Percentiles rank a stretch among this genome's conserved stretches.
These are phyloP conservation scores for Vireo altiloquus DNA, from an alignment of 2,113 vertebrate genomes.

Conservation along the genomic window DNA sequence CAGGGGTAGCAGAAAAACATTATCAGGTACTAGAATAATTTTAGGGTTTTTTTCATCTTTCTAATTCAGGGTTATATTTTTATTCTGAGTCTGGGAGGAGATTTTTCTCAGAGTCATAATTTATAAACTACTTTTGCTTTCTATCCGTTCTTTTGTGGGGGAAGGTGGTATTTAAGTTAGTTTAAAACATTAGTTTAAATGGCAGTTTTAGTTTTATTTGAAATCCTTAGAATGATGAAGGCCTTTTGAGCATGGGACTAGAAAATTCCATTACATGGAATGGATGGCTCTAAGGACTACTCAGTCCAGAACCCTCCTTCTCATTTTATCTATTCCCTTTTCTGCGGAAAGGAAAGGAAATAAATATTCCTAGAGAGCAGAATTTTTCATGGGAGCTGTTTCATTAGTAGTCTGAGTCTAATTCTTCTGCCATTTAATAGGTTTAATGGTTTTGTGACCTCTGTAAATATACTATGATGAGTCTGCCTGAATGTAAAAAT, in stretches of 20 bases:
- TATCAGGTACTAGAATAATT: neutral
- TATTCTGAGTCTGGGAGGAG: neutral
- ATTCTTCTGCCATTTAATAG: neutral
- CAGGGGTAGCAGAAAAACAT: neutral
- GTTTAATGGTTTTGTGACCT: neutral
- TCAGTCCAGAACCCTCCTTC: neutral
- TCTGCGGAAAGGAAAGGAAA: neutral
- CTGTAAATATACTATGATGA: neutral
- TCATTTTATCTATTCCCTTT: neutral
- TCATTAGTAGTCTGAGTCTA: neutral
- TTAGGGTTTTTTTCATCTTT: neutral
- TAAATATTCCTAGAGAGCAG: neutral
- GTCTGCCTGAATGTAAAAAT: neutral
- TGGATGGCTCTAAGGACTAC: neutral
- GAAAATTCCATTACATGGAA: neutral
- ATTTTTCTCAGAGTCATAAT: neutral
- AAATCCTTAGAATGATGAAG: fast-evolving
- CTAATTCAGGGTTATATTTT: neutral
- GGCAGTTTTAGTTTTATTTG: neutral
- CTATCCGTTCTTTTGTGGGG: neutral
- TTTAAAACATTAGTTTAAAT: neutral
- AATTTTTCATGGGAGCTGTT: neutral
- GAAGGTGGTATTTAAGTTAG: neutral
- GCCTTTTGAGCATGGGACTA: neutral
- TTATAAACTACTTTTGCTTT: neutral